Evolutionary conservation across 2,113 vertebrate genomes (phyloP), one percentile per base, ranked within the genome.

Genomic region (Amia ocellicauda): DNA sequence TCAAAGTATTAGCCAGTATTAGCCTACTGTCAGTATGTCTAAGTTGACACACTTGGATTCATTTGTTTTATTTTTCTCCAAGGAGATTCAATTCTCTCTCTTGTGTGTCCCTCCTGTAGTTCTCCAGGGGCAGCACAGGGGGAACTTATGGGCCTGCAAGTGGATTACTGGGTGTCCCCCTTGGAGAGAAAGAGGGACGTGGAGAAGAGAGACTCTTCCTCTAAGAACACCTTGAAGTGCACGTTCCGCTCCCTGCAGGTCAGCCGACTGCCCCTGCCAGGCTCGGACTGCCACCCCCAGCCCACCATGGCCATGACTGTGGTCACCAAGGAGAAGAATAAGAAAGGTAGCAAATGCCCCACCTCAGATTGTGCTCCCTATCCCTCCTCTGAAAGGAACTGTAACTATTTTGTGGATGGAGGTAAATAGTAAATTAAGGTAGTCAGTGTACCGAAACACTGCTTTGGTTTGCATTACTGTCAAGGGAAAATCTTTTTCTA

Each of bases 161-260:
- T 99, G 75, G 96, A 99, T 80, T 99, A 99, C 84, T 99, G 96
- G 96, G 92, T 88, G 29, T 90, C 92, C n/a, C 88, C 82, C 0
- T 80, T 78, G 29, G 96, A 98, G 66, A 91, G 89, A 80, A 98
- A 95, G 83, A 93, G 88, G 68, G 96, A 98, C 10, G 28, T 89
- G 0, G 96, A 98, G 81, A 98, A 95, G 86, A 94, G 87, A 65
- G 96, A 98, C 74, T 81, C 82, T 40, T 79, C 90, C 74, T 81
- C 93, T 80, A 98, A 97, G 89, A 98, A 89, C 86, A 95, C 94
- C 23, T 91, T 98, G 73, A 98, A 96, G 92, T 95, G 96, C 92
- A 94, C 94, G 90, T 98, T 98, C 86, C 94, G 94, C 86, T 98
- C 94, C 77, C 96, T 98, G 74, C 96, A 98, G 91, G 96, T 98